Evolutionary conservation across 2,888 invertebrate species (phyloP), one percentile per base, ranked within the genome.

Genomic region (Aleiodes testaceus): DNA sequence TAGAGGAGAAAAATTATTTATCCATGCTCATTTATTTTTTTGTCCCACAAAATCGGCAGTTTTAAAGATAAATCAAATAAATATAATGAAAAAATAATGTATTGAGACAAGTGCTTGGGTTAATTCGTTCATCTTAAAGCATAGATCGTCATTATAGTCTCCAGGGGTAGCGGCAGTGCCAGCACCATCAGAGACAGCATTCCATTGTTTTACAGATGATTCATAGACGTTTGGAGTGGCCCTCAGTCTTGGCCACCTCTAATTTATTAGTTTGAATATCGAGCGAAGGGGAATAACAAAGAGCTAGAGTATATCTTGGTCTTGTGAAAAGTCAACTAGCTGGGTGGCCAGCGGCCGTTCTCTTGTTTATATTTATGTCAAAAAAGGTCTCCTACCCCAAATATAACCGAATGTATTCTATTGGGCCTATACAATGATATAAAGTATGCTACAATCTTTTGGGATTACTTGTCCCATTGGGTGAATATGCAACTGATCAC

Each of bases 201-300:
- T 87, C 87, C 86, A 87, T 87, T 87, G 87, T 87, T 86, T 86
- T 84, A 84, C 87, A 87, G 87, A 87, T 87, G 87, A 87, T 87
- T 86, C 86, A 87, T 86, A 86, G 82, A 80, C 79, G 80, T 81
- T 75, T 69, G 67, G 69, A 70, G 72, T 72, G 66, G 77, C 78
- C 77, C 78, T 78, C 78, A 77, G 79, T 79, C 80, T 67, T 68
- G 73, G 79, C 81, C 82, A 82, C 80, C 83, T 36, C 36, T 87
- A 85, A 87, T 87, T 87, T 87, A 87, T 87, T 87, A 86, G 86
- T 86, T 87, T 84, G 85, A 85, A 86, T 87, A 87, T 87, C 86
- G 86, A 86, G 83, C 83, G 84, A 84, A 78, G 75, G 74, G 72
- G 76, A 74, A 75, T 74, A 69, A 77, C 76, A 76, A 77, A 78